Conservation (phyloP, 2,888 invertebrate species). For the Leptarthrus brevirostris region DNA sequence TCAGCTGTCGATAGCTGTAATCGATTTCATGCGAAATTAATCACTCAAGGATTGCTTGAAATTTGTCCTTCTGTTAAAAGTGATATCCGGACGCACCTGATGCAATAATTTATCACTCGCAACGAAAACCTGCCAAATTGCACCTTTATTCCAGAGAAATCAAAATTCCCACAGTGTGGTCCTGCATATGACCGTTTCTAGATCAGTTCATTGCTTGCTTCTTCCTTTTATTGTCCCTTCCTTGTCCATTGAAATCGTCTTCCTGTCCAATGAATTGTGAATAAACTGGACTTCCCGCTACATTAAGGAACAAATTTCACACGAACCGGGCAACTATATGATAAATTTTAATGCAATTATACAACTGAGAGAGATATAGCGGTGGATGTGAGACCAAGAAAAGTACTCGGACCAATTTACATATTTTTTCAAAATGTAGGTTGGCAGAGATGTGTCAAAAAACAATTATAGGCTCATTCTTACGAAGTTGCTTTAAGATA, state of each 20-base stretch:
- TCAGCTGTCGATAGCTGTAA: conserved; percentile 11
- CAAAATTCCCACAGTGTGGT: conserved; percentile 25
- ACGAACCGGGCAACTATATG: too few species aligned
- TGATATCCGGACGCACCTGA: conserved; percentile 26
- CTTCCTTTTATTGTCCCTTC: not conserved
- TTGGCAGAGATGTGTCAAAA: too few species aligned
- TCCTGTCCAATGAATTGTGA: not conserved
- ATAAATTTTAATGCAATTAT: too few species aligned
- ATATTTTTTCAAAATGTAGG: too few species aligned
- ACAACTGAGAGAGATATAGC: too few species aligned
- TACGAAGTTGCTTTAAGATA: too few species aligned
- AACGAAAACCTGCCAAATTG: conserved; percentile 7
- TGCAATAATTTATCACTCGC: conserved; percentile 41
- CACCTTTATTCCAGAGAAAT: conserved; percentile 30
- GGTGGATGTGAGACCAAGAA: too few species aligned
- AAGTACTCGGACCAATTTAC: too few species aligned
- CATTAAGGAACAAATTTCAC: too few species aligned
- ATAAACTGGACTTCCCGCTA: not conserved
- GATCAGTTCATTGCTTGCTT: not conserved
- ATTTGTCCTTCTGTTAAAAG: not conserved
- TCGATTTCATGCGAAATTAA: conserved; percentile 25
- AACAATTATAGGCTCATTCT: too few species aligned
- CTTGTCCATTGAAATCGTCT: not conserved
- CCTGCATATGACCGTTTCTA: conserved; percentile 5
- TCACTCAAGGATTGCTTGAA: not conserved